Evolutionary conservation across 2,113 vertebrate species (phyloP).

Genomic region (Jacana jacana): DNA sequence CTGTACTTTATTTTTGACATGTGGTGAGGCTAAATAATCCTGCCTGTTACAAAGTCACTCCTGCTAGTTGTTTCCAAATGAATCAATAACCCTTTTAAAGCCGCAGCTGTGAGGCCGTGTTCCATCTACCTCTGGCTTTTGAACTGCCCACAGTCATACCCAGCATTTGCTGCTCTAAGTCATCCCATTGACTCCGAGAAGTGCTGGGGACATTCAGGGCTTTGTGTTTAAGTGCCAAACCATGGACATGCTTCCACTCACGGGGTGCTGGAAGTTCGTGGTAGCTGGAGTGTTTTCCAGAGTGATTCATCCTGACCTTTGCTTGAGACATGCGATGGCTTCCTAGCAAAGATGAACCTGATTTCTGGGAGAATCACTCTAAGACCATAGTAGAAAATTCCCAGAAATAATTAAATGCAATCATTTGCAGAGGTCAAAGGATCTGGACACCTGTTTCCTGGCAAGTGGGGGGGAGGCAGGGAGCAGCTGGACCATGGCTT

Average conservation of each 20-base stretch:
- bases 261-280: not conserved
- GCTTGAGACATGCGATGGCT: not conserved
- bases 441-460: conserved; percentile 19
- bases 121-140: not conserved
- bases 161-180: not conserved
- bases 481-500: accelerated
- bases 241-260: not conserved
- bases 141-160: not conserved
- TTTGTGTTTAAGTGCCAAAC: not conserved
- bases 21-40: not conserved
- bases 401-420: not conserved
- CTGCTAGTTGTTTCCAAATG: conserved; percentile 45
- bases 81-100: conserved; percentile 40
- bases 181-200: not conserved
- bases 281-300: not conserved
- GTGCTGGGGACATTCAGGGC: not conserved
- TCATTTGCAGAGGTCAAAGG: not conserved
- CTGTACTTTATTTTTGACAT: not conserved
- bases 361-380: not conserved
- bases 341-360: not conserved
- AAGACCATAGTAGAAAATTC: not conserved
- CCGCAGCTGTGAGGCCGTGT: not conserved
- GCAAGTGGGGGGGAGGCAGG: accelerated
- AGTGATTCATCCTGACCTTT: conserved; percentile 22
- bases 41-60: not conserved